Evolutionary conservation across 1,140 invertebrate species (phyloP), one percentile per base, ranked within the genome.

Genomic region (Neuroterus valhalla): DNA sequence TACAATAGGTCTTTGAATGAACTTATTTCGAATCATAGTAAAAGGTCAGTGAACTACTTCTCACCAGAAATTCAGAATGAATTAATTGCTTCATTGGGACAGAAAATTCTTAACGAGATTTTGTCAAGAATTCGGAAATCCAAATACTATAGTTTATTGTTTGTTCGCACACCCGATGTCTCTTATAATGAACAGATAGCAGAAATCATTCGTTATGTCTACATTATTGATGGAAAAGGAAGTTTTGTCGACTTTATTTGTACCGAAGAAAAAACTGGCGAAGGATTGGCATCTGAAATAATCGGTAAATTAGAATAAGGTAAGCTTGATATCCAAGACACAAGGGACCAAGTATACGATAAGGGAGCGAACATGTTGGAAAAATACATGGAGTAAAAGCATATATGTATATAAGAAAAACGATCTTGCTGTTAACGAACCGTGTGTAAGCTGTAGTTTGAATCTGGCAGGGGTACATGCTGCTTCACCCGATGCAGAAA

Each of bases 331-430:
- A 15, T 78, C 46, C 50, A 31, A 11, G 66, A 83, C 73, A 76
- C 75, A 73, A 74, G 86, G 55, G 84, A 80, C 19, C 86, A 88
- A 78, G 78, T 82, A 17, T 89, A 88, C 76, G 85, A 86, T 72
- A 89, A 88, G 77, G 82, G 82, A 38, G 26, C 78, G 19, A 88
- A 86, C 71, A 88, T 88, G 84, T 74, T 71, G 43, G 86, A 82
- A 72, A 81, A 78, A 69, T 75, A 82, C 78, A 70, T 66, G 85
- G 85, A 23, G 81, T 81, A 46, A 78, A 86, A 78, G 72, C 69
- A 76, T 71, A 46, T 50, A 83, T 85, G 62, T n/a, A n/a, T 72
- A 80, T 68, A 48, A 78, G 67, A 55, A 44, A 71, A 84, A 82
- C 70, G 67, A 31, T 50, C 68, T 45, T 52, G 82, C 80, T 26